Conservation (phyloP, 2,113 vertebrate genomes). For the Sylvietta virens region DNA sequence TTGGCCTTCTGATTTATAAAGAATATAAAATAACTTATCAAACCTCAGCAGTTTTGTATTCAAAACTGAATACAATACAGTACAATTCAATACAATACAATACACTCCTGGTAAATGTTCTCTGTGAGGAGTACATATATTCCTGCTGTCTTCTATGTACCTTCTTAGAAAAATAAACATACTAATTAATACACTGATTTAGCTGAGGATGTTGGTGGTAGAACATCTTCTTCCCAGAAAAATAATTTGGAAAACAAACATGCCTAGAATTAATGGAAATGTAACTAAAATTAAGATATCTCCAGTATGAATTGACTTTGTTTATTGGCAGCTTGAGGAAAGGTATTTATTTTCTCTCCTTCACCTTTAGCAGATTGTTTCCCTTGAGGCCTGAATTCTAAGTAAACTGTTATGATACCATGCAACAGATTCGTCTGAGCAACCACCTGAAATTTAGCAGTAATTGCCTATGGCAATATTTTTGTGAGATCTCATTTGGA, state of each 20-base stretch:
- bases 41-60: not conserved
- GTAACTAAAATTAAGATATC: not conserved
- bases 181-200: not conserved
- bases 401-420: not conserved
- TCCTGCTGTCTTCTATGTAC: not conserved
- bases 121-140: rapidly evolving
- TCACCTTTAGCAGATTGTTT: not conserved
- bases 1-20: not conserved
- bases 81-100: no score
- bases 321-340: not conserved
- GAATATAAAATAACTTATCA: not conserved
- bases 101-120: not conserved
- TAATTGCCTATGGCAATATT: not conserved
- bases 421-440: not conserved
- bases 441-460: not conserved
- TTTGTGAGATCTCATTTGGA: not conserved
- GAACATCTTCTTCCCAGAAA: not conserved
- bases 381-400: not conserved
- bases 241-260: not conserved
- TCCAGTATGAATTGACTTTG: not conserved
- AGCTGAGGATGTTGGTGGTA: not conserved
- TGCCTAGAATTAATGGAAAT: not conserved
- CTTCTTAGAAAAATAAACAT: not conserved
- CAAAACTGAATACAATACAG: no score
- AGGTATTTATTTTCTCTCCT: not conserved